Percentiles rank a stretch among this genome's conserved stretches.
These are phyloP conservation scores for Ahaetulla prasina DNA, from an alignment of 2,113 vertebrate genomes.

Conservation along the genomic window DNA sequence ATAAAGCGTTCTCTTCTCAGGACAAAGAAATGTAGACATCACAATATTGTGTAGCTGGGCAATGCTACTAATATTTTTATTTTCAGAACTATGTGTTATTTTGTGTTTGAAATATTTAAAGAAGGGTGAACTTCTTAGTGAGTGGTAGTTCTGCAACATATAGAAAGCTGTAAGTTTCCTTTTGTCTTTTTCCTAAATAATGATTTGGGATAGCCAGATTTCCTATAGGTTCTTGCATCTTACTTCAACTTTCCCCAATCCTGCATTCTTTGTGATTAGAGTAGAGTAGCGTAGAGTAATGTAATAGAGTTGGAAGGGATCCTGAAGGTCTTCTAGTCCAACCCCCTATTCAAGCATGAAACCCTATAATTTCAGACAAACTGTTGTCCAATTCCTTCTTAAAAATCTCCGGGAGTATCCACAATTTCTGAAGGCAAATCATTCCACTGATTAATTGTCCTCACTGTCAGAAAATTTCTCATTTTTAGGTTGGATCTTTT, in stretches of 20 bases:
- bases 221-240: not conserved
- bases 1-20: not conserved
- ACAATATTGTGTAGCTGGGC: not conserved
- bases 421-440: not conserved
- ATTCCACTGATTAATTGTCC: not conserved
- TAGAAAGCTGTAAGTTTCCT: not conserved
- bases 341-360: not conserved
- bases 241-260: not conserved
- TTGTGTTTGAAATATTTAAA: not conserved
- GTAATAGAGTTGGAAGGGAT: not conserved
- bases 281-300: not conserved
- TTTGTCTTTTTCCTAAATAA: not conserved
- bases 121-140: not conserved
- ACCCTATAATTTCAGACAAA: not conserved
- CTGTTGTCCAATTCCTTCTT: not conserved
- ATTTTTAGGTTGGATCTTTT: not conserved
- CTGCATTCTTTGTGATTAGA: not conserved
- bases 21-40: not conserved
- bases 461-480: not conserved
- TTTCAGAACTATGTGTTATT: not conserved
- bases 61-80: not conserved
- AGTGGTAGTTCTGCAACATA: not conserved
- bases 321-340: not conserved
- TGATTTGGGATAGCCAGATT: not conserved
- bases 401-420: not conserved